Evolutionary conservation across 2,888 invertebrate genomes (phyloP), one percentile per base, ranked within the genome.

Genomic region (Hirtodrosophila trivittata): DNA sequence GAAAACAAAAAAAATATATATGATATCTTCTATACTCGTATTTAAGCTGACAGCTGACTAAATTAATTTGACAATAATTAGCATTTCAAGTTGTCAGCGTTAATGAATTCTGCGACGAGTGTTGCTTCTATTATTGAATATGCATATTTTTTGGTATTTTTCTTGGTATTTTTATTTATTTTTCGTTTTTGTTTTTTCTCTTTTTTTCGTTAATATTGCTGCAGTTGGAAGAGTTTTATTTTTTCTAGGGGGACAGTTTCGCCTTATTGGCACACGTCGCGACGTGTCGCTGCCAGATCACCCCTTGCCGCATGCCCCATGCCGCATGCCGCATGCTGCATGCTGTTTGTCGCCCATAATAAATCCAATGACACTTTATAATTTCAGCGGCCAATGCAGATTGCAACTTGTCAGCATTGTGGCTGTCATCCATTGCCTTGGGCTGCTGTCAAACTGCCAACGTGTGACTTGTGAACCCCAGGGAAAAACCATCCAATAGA

Each of bases 31-130:
- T n/a, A n/a, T n/a, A 41, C 58, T 68, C 33, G 63, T 5, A 76
- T 86, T 87, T 86, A 87, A 89, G 88, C 87, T 87, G 89, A 89
- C 89, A 87, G 88, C 82, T 81, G 87, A 82, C 88, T 88, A 89
- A 89, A 89, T 89, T 89, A 88, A 89, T 89, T 88, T 89, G 88
- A 88, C 89, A 88, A 89, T 89, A 88, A 88, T 89, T 89, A 88
- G 89, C 89, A 89, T 88, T 89, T 89, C 88, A 87, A 87, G 87
- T 87, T 88, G 88, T 88, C 88, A 89, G 72, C 88, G 84, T 78
- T 89, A 87, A 88, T 88, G 88, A 88, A 87, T 81, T 83, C 52
- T 39, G 47, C 64, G 45, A 38, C 50, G 62, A 76, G 50, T 66
- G 66, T 51, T 45, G 56, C 47, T 35, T 58, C 55, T n/a, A n/a